phyloP scores from a whole-genome alignment of 1,140 invertebrate species.

The Heterodera schachtii region DNA sequence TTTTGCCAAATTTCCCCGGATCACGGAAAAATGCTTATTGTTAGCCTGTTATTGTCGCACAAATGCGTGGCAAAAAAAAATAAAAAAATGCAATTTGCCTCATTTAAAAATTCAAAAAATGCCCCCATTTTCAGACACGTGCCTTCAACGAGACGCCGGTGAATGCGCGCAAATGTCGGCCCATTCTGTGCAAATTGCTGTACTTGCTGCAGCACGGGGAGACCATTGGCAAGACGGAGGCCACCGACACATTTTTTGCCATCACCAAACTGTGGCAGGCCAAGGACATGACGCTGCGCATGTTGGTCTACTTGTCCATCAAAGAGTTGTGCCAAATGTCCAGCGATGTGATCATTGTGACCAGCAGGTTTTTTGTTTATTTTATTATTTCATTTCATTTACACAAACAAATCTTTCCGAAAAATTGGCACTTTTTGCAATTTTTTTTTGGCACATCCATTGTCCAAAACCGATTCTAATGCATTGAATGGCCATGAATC shows the following conservation, averaged over 20 bases:
- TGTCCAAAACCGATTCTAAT: too few species aligned
- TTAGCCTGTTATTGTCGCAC: too few species aligned
- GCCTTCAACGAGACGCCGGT: slow-evolving; percentile 96
- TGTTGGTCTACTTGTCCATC: slow-evolving; percentile 94
- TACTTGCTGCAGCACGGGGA: slow-evolving; percentile 92
- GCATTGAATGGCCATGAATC: too few species aligned
- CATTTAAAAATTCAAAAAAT: too few species aligned
- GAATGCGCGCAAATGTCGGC: slow-evolving; percentile 91
- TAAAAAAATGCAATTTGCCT: too few species aligned
- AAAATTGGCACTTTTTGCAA: too few species aligned
- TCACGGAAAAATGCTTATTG: too few species aligned
- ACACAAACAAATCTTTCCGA: too few species aligned
- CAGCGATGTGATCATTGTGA: slow-evolving; percentile 99
- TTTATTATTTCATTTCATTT: slow-evolving; percentile 2
- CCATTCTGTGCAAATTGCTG: slow-evolving; percentile 92
- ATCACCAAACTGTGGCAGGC: slow-evolving; percentile 99
- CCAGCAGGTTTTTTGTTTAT: slow-evolving; percentile 68
- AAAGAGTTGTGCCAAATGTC: slow-evolving; percentile 92
- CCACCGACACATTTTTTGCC: slow-evolving; percentile 97
- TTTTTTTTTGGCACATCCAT: background rate
- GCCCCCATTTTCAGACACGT: slow-evolving; percentile 70
- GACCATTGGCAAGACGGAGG: slow-evolving; percentile 85
- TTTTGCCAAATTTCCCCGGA: too few species aligned
- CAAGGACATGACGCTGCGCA: slow-evolving; percentile 84
- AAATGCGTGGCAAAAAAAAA: too few species aligned